These are phyloP conservation scores for Chrysodeixis includens DNA, from an alignment of 2,888 invertebrate species.

Conservation along the genomic window DNA sequence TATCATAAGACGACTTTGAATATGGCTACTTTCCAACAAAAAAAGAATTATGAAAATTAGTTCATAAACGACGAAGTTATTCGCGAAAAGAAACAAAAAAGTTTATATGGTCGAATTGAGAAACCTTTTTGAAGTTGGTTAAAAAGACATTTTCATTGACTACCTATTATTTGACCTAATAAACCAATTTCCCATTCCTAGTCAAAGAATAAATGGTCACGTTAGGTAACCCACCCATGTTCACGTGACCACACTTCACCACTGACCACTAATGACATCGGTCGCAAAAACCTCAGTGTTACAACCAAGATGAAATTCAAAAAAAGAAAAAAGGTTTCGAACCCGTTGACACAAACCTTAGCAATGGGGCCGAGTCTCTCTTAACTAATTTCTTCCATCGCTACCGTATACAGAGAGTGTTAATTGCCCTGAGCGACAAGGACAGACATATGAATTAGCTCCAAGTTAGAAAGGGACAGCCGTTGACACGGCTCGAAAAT, in stretches of 20 bases:
- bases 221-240: conserved; percentile 63
- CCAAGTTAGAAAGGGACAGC: conserved; percentile 59
- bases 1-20: too few relatives aligned
- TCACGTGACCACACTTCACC: too few relatives aligned
- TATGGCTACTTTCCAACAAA: too few relatives aligned
- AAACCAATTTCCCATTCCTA: too few relatives aligned
- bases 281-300: conserved; percentile 41
- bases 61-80: too few relatives aligned
- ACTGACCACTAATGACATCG: conserved; percentile 68
- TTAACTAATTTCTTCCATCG: conserved; percentile 87
- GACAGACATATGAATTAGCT: conserved; percentile 52
- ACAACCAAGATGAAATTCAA: conserved; percentile 57
- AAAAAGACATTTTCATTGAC: too few relatives aligned
- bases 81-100: too few relatives aligned
- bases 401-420: conserved; percentile 85
- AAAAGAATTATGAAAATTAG: too few relatives aligned
- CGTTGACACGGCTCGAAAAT: conserved; percentile 70
- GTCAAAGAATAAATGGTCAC: too few relatives aligned
- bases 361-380: conserved; percentile 77
- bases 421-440: conserved; percentile 77
- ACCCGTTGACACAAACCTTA: conserved; percentile 76
- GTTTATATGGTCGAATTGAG: too few relatives aligned
- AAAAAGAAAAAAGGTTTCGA: conserved; percentile 60
- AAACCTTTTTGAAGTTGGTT: too few relatives aligned
- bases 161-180: too few relatives aligned